phyloP scores from a whole-genome alignment of 2,113 vertebrate genomes.

The Cavia aperea region DNA sequence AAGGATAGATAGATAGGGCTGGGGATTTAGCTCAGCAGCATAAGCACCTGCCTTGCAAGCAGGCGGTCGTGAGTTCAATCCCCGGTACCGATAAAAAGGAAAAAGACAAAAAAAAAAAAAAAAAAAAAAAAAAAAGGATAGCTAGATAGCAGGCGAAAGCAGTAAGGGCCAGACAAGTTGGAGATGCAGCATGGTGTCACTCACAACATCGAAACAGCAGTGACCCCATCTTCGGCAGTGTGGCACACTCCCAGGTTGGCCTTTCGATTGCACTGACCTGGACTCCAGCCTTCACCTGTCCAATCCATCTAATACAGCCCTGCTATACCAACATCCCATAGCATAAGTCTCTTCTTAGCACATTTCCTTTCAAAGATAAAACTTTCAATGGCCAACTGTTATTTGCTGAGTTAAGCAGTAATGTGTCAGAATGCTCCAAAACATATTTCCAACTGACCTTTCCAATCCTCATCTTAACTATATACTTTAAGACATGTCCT shows the following conservation, averaged over 20 bases:
- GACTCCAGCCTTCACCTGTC: background rate
- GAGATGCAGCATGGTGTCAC: background rate
- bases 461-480: background rate
- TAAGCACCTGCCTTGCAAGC: too few relatives aligned
- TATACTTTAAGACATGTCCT: background rate
- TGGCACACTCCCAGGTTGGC: background rate
- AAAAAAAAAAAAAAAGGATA: too few relatives aligned
- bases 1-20: too few relatives aligned
- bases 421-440: background rate
- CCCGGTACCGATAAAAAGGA: too few relatives aligned
- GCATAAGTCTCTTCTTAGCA: background rate
- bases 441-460: background rate
- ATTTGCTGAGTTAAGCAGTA: background rate
- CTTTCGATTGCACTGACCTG: background rate
- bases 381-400: background rate
- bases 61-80: too few relatives aligned
- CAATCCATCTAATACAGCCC: background rate
- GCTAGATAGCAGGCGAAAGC: background rate
- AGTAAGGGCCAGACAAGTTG: background rate
- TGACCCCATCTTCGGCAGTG: background rate
- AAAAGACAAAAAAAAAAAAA: too few relatives aligned
- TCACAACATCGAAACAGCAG: background rate
- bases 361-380: background rate
- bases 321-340: background rate
- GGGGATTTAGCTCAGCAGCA: too few relatives aligned